Conservation (phyloP, 30 jellyfish, hydroid and myxozoan genomes). For the Aurelia coerulea region DNA sequence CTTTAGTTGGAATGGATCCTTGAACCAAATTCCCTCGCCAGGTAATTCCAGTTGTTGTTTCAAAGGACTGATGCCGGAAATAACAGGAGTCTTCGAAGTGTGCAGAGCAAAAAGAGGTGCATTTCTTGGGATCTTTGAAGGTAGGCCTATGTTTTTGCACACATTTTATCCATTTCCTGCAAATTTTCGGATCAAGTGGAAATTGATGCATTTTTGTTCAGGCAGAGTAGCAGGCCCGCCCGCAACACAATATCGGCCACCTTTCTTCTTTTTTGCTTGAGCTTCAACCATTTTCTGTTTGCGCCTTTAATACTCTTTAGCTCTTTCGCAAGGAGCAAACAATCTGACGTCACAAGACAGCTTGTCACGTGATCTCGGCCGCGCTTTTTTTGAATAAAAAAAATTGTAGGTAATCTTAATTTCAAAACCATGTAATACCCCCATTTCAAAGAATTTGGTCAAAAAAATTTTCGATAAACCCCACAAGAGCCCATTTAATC, state of each 20-base stretch:
- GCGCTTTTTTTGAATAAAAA: no score
- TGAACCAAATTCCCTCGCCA: constrained; percentile 26
- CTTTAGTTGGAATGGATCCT: constrained; percentile 56
- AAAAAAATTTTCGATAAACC: no score
- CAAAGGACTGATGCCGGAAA: constrained; percentile 4
- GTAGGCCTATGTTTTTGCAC: constrained; percentile 46
- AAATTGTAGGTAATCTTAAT: no score
- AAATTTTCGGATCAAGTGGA: constrained; percentile 11
- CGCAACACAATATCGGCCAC: constrained; percentile 68
- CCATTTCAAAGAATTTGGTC: no score
- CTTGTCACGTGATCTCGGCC: no score
- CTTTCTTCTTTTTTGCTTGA: constrained; percentile 12
- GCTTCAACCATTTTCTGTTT: not conserved
- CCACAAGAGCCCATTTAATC: no score
- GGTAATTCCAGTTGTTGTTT: constrained; percentile 23
- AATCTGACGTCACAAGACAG: no score
- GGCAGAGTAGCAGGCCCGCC: constrained; percentile 49
- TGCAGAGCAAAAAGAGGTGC: constrained; percentile 34
- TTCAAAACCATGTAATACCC: no score
- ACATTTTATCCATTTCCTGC: constrained; percentile 40
- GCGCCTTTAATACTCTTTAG: no score
- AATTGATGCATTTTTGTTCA: constrained; percentile 52
- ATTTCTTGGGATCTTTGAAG: constrained; percentile 26
- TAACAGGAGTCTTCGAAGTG: constrained; percentile 44
- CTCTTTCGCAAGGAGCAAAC: no score